These are phyloP conservation scores for Meloidogyne exigua DNA, from an alignment of 1,140 invertebrate species.

Conservation along the genomic window DNA sequence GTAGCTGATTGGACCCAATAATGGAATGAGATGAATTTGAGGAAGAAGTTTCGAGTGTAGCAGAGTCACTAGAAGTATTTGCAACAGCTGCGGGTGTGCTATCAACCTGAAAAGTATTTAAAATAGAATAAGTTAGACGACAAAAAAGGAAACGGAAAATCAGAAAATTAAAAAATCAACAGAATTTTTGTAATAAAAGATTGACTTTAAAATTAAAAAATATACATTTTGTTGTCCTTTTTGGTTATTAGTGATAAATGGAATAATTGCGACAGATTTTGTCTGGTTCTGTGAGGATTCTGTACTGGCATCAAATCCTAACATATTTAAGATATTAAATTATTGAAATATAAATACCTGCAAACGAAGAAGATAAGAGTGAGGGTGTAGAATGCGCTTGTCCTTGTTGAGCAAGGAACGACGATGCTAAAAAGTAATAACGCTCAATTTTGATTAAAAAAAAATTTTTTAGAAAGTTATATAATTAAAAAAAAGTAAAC, in stretches of 20 bases:
- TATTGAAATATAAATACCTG: not conserved
- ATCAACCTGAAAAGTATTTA: not conserved
- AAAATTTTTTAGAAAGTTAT: no score
- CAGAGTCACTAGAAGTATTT: not conserved
- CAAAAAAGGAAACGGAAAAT: no score
- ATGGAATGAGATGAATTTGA: constrained; percentile 6
- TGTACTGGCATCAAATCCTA: not conserved
- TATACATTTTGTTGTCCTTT: not conserved
- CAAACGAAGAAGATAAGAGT: constrained; percentile 6
- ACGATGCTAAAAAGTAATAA: not conserved
- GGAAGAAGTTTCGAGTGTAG: constrained; percentile 12
- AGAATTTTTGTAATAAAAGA: no score
- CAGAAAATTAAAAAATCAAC: no score
- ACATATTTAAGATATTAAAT: not conserved
- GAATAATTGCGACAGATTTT: not conserved
- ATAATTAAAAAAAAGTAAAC: no score
- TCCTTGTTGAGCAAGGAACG: constrained; percentile 5
- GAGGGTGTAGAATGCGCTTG: constrained; percentile 23
- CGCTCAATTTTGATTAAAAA: not conserved
- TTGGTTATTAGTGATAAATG: not conserved
- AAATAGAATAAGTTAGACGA: no score
- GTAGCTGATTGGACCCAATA: constrained; percentile 8
- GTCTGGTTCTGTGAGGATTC: not conserved
- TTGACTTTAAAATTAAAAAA: no score
- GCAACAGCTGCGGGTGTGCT: not conserved